Percentiles rank a stretch among this genome's conserved stretches.
Conservation (phyloP, 1,140 invertebrate species). For the Triops longicaudatus region DNA sequence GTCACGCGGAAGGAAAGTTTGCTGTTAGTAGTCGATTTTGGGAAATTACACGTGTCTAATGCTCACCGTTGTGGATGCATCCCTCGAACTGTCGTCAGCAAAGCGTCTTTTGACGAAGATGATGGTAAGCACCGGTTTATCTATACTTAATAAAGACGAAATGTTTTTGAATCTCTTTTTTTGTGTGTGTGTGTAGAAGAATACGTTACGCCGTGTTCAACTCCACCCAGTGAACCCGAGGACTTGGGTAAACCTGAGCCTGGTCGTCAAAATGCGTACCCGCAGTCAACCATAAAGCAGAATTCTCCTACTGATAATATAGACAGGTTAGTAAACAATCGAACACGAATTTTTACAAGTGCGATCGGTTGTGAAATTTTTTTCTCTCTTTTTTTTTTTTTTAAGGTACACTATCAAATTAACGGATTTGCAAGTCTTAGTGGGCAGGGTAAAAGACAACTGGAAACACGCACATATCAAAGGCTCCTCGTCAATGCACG, state of each 20-base stretch:
- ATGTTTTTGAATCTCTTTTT: neutral
- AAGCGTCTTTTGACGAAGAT: slow-evolving; percentile 34
- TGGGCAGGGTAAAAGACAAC: slow-evolving; percentile 77
- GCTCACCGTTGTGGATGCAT: slow-evolving; percentile 42
- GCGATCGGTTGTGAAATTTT: too few relatives aligned
- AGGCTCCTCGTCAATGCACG: slow-evolving; percentile 70
- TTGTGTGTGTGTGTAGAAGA: slow-evolving; percentile 37
- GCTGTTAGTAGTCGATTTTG: slow-evolving; percentile 77
- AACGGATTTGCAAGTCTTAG: slow-evolving; percentile 76
- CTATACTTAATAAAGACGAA: neutral
- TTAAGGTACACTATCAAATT: slow-evolving; percentile 63
- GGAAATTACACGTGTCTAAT: slow-evolving; percentile 65
- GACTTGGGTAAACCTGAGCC: slow-evolving; percentile 34
- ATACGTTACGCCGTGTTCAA: slow-evolving; percentile 86
- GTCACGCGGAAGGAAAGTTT: slow-evolving; percentile 25
- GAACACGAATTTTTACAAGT: too few relatives aligned
- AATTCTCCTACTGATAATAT: neutral
- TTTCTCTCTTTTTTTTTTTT: neutral
- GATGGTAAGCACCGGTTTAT: slow-evolving; percentile 33
- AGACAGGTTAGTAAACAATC: neutral
- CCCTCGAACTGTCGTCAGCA: neutral
- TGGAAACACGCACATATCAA: slow-evolving; percentile 78
- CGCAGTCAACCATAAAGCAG: slow-evolving; percentile 53
- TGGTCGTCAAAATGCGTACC: slow-evolving; percentile 1
- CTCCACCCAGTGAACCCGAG: slow-evolving; percentile 53